phyloP scores from a whole-genome alignment of 1,140 invertebrate species.

The Heliconius himera region DNA sequence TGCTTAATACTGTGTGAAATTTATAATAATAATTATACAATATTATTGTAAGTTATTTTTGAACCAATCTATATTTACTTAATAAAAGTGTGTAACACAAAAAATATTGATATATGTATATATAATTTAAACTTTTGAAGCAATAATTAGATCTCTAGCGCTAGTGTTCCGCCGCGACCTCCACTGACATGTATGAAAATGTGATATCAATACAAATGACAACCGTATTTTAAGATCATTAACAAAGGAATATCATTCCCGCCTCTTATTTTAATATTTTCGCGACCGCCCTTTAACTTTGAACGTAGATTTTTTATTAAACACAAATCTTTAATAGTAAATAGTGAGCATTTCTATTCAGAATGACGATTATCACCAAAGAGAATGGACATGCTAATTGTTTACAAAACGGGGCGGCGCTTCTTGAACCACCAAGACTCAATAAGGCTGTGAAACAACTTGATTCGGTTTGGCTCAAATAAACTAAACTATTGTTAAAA shows the following conservation, averaged over 20 bases:
- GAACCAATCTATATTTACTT: too few relatives aligned
- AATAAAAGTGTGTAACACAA: background rate
- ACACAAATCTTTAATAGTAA: constrained; percentile 4
- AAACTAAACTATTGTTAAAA: constrained; percentile 20
- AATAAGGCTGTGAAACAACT: constrained; percentile 78
- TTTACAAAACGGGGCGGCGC: constrained; percentile 53
- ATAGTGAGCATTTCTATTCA: constrained; percentile 26
- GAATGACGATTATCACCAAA: constrained; percentile 31
- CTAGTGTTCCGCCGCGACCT: background rate
- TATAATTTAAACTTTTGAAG: background rate
- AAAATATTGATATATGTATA: background rate
- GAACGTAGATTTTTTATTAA: constrained; percentile 15
- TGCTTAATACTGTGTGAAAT: background rate
- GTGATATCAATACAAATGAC: constrained; percentile 61
- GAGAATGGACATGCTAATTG: constrained; percentile 30
- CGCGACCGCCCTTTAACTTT: constrained; percentile 54
- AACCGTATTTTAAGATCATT: constrained; percentile 56
- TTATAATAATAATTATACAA: background rate
- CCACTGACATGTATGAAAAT: constrained; percentile 45
- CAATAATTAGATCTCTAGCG: constrained; percentile 4
- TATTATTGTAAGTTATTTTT: too few relatives aligned
- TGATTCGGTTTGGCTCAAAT: constrained; percentile 61
- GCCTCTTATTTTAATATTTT: constrained; percentile 64
- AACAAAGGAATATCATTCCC: constrained; percentile 59
- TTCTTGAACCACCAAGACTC: constrained; percentile 70